Conservation (phyloP, 1,140 invertebrate species). For the Lordiphosa clarofinis region DNA sequence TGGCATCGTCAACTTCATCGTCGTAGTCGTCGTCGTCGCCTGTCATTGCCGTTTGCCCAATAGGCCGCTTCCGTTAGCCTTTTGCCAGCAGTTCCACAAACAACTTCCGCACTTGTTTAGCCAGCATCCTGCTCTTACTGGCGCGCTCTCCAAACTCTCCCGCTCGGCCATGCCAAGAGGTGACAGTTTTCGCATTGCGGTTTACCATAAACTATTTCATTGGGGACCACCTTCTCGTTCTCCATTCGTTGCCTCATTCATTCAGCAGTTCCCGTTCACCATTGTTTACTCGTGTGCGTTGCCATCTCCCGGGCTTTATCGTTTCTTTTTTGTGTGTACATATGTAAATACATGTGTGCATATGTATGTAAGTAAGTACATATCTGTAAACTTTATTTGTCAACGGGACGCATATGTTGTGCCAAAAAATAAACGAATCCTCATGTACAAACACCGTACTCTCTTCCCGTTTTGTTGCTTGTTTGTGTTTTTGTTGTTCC, state of each 20-base stretch:
- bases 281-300: constrained; percentile 71
- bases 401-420: constrained; percentile 72
- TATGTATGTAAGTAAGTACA: constrained; percentile 41
- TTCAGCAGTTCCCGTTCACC: constrained; percentile 11
- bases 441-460: constrained; percentile 12
- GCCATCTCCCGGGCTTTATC: constrained; percentile 30
- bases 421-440: constrained; percentile 60
- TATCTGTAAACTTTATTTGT: constrained; percentile 74
- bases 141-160: not conserved
- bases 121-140: constrained; percentile 16
- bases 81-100: constrained; percentile 62
- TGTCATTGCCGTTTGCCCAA: constrained; percentile 45
- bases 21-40: too few species aligned
- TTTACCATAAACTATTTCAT: constrained; percentile 79
- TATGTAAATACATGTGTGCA: not conserved
- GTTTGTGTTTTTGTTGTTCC: constrained; percentile 39
- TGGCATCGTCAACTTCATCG: constrained; percentile 54
- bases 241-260: constrained; percentile 11
- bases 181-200: constrained; percentile 79
- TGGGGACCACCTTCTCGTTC: constrained; percentile 24
- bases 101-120: constrained; percentile 71
- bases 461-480: constrained; percentile 18
- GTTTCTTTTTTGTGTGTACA: constrained; percentile 2
- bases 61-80: constrained; percentile 60
- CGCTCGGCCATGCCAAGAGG: constrained; percentile 67